Conservation (phyloP, 2,113 vertebrate species). For the Coturnix japonica region DNA sequence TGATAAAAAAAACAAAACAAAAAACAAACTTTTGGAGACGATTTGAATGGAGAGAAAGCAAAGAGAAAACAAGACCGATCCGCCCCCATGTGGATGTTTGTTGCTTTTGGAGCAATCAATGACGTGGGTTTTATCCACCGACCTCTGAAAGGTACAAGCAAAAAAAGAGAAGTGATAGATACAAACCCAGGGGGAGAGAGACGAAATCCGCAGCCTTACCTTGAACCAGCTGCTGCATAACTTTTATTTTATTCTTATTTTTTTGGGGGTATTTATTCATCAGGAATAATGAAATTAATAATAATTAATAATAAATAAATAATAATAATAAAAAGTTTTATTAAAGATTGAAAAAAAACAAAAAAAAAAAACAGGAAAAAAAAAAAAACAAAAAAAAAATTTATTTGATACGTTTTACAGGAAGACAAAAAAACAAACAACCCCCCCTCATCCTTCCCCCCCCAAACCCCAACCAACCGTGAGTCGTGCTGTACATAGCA, state of each 20-base stretch:
- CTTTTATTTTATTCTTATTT: conserved; percentile 81
- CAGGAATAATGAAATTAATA: conserved; percentile 83
- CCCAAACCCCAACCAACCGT: not conserved
- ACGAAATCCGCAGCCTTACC: conserved; percentile 89
- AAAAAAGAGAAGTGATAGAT: conserved; percentile 72
- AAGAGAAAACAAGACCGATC: conserved; percentile 39
- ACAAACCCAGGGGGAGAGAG: conserved; percentile 83
- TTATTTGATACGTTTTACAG: conserved; percentile 93
- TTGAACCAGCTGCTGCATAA: conserved; percentile 84
- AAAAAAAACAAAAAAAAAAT: too few relatives aligned
- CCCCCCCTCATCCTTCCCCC: too few relatives aligned
- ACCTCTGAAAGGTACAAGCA: conserved; percentile 82
- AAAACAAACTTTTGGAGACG: conserved; percentile 61
- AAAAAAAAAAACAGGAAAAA: conserved; percentile 48
- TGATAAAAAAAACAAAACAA: too few relatives aligned
- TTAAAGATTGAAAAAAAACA: conserved; percentile 84
- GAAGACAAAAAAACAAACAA: not conserved
- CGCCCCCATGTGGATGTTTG: conserved; percentile 71
- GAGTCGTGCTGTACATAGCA: conserved; percentile 86
- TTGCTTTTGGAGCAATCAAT: conserved; percentile 83
- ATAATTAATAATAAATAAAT: conserved; percentile 75
- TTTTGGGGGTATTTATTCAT: conserved; percentile 92
- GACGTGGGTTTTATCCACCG: conserved; percentile 71
- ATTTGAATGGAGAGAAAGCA: conserved; percentile 77
- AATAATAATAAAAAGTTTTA: conserved; percentile 85